These are phyloP conservation scores for Lithophane socia DNA, from an alignment of 2,888 invertebrate species.

Conservation along the genomic window DNA sequence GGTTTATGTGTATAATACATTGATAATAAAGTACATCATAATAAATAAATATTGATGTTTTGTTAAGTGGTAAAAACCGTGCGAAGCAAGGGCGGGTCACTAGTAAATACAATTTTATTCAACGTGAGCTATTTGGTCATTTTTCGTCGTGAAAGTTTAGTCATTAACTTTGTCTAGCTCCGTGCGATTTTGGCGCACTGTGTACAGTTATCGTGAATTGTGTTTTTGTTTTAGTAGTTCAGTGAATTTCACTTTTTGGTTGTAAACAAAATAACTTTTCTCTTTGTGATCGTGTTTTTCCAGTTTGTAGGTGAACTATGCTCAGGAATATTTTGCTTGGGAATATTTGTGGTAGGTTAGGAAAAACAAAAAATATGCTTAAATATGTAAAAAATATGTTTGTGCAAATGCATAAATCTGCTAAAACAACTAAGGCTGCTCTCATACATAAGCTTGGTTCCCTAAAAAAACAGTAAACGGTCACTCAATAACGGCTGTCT, in stretches of 20 bases:
- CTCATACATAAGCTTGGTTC: no score
- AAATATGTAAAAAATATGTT: not conserved
- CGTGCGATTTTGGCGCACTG: constrained; percentile 36
- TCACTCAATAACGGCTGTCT: no score
- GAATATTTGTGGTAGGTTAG: not conserved
- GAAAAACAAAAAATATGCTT: not conserved
- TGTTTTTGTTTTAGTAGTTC: constrained; percentile 49
- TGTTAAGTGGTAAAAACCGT: not conserved
- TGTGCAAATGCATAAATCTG: no score
- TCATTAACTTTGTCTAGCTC: constrained; percentile 43
- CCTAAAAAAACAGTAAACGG: no score
- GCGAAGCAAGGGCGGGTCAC: not conserved
- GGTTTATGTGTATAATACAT: no score
- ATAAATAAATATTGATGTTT: not conserved
- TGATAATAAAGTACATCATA: not conserved
- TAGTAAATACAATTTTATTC: constrained; percentile 27
- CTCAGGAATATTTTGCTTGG: not conserved
- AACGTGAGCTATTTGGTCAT: constrained; percentile 17
- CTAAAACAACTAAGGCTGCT: not conserved
- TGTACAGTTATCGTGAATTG: constrained; percentile 51
- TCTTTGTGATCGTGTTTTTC: constrained; percentile 31
- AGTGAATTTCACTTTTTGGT: constrained; percentile 47
- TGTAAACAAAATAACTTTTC: constrained; percentile 16
- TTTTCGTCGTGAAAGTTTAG: constrained; percentile 34
- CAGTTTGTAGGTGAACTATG: constrained; percentile 2